Evolutionary conservation across 2,797 vertebrate genomes (phyloP).

Genomic region (Chelmon rostratus): DNA sequence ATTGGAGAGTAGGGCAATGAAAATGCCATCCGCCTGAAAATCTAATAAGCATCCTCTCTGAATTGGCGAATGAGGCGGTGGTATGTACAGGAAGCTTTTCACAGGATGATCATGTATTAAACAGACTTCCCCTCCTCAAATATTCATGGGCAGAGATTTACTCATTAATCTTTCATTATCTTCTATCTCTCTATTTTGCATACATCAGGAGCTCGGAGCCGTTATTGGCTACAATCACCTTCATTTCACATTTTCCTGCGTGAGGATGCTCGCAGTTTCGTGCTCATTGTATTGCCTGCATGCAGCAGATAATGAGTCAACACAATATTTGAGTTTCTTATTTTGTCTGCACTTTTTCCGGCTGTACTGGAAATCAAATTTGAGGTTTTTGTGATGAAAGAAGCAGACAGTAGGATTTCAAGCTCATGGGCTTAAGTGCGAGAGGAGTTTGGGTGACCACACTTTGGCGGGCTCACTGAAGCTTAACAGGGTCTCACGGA

Average conservation of each 20-base stretch:
- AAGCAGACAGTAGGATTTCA: constrained; percentile 22
- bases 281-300: constrained; percentile 24
- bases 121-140: constrained; percentile 84
- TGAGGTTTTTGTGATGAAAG: constrained; percentile 34
- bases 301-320: constrained; percentile 36
- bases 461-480: constrained; percentile 42
- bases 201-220: constrained; percentile 64
- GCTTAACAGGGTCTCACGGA: constrained; percentile 42
- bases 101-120: constrained; percentile 84
- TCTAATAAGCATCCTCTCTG: constrained; percentile 76
- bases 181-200: constrained; percentile 81
- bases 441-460: constrained; percentile 52
- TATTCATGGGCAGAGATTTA: constrained; percentile 86
- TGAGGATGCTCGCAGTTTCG: not conserved
- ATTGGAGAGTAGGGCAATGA: constrained; percentile 74
- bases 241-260: constrained; percentile 38
- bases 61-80: constrained; percentile 62
- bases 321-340: constrained; percentile 42
- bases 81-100: constrained; percentile 80
- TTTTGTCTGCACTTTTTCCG: constrained; percentile 29
- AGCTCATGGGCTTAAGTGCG: constrained; percentile 33
- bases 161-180: constrained; percentile 88
- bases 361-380: constrained; percentile 19
- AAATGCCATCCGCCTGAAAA: constrained; percentile 78
- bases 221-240: constrained; percentile 68